Evolutionary conservation across 37 sponge, comb jelly and placozoan species (phyloP).

Genomic region (Beroe ovata): DNA sequence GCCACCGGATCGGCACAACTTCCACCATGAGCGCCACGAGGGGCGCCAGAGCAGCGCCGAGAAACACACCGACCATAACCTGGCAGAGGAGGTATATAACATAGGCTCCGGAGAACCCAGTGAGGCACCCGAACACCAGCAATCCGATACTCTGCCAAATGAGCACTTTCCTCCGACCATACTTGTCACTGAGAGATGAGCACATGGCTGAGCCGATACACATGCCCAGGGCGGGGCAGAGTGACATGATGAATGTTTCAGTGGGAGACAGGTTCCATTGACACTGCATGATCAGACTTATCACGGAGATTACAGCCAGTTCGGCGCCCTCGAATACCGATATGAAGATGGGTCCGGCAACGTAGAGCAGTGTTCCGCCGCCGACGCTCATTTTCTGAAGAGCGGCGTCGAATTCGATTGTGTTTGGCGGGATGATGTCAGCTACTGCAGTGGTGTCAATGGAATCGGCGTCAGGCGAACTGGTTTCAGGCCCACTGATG

Average conservation of each 20-base stretch:
- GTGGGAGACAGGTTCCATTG: not conserved
- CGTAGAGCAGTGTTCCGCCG: not conserved
- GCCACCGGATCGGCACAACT: not conserved
- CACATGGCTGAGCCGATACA: not conserved
- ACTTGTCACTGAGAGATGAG: slow-evolving; percentile 1
- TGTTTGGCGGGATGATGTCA: not conserved
- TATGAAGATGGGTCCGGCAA: not conserved
- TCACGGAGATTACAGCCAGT: not conserved
- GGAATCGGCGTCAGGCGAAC: not conserved
- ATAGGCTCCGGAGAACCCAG: not conserved
- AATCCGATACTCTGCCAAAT: not conserved
- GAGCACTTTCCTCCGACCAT: not conserved
- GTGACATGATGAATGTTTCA: not conserved
- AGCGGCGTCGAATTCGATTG: not conserved
- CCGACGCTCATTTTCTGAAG: not conserved
- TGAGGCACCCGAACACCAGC: slow-evolving; percentile 10
- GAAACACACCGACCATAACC: not conserved
- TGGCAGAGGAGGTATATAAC: not conserved
- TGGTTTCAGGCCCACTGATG: not conserved
- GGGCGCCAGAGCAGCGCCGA: not conserved
- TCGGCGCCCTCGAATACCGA: not conserved
- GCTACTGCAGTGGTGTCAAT: not conserved
- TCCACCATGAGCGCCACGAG: not conserved
- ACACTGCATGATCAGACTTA: not conserved
- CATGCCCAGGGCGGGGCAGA: not conserved